Base-by-base conservation (phyloP, 2,797 vertebrate genomes). In the Petrocephalus sullivani region DNA sequence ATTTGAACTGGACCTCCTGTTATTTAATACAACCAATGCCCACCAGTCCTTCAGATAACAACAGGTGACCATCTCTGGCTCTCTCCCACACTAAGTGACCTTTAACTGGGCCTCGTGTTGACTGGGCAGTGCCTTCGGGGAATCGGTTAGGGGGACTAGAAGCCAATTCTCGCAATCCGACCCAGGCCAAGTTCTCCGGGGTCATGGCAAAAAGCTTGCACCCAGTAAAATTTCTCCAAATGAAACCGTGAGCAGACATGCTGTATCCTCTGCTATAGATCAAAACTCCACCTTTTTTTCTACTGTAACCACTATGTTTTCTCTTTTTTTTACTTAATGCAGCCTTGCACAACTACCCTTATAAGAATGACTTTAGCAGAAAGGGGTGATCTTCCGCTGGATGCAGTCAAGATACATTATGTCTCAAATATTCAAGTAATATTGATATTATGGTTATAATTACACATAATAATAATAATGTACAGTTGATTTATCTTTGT, bases 401-500 rank as follows among this genome's bases (percentile, higher is more conserved):
- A n/a, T 87, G 71, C 88, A 1, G 64, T 57, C 89, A 89, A 88
- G 90, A 92, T 91, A 92, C 91, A 89, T 61, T 92, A 89, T 93
- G 89, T 93, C 87, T 93, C 90, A 86, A 91, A 91, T 92, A 92
- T 89, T 90, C 92, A 89, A 92, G 95, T 61, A 91, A 89, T 78
- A 75, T 53, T 89, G 88, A 90, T 89, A 91, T 87, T 91, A 92
- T 90, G 67, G 89, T 86, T 92, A 90, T 91, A 8, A 67, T 88
- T 78, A 0, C 89, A 90, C 90, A 89, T 90, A 91, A 92, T 88
- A 92, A 91, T 91, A 94, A 91, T 91, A 94, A 92, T 95, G 94
- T 94, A 94, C 94, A 96, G 93, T 96, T 95, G 94, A 92, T 93
- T 95, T 95, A 95, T 96, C 95, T 95, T 91, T 92, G 90, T 94